Base-by-base conservation (phyloP, 2,113 vertebrate species). In the Epinephelus moara region DNA sequence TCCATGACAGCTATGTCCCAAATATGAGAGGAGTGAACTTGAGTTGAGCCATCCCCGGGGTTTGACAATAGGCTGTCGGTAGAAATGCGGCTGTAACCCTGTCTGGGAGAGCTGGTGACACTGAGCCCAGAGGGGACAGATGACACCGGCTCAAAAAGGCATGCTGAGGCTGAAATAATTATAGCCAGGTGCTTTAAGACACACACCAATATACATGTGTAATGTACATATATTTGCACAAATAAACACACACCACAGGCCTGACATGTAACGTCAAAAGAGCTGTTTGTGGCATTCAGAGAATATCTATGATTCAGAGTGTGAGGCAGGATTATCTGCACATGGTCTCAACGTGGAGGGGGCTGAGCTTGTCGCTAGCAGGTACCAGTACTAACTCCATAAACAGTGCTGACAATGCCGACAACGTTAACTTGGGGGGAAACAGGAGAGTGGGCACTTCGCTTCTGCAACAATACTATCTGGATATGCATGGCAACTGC, bases 71-170 rank as follows among this genome's bases (percentile, higher is more conserved):
- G 70, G 47, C 59, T 70, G 69, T 80, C 10, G 6, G 76, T 47
- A 64, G 63, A 73, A 70, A 84, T 72, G 66, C 11, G 12, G 25
- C 70, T 84, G 78, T 66, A 85, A 87, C 59, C 25, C 62, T 80
- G 82, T 50, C 42, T 49, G 75, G 18, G 59, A 81, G 52, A 69
- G 75, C 75, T 55, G 73, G 49, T 79, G 82, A 87, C 73, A 85
- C 62, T 50, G 61, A 80, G 80, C 49, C 57, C 70, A 70, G 12
- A 56, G 70, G 77, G 66, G 70, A 85, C 80, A 82, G 78, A 76
- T 45, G 87, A 87, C 74, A 61, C 18, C 21, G 23, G 33, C 53
- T 63, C 8, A 56, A 63, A 63, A 67, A 37, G 57, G 21, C 60
- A 33, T 6, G 33, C 10, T 2, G 50, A 75, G 50, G 73, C 60